These are phyloP conservation scores for Aphodius granarius DNA, from an alignment of 2,888 invertebrate genomes.

Conservation along the genomic window DNA sequence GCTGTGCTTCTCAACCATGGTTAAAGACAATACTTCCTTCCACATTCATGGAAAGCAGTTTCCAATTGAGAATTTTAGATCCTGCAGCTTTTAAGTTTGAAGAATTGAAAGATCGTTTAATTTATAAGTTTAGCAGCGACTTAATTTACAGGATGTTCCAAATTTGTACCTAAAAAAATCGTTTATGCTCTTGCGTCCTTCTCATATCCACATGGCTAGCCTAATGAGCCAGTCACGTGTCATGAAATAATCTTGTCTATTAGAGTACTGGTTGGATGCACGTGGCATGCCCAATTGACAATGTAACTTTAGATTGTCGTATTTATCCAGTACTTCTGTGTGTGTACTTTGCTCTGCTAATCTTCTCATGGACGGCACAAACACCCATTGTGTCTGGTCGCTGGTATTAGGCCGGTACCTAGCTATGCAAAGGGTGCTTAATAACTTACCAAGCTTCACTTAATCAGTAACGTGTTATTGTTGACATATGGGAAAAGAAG, in stretches of 20 bases:
- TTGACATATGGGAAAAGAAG: background rate
- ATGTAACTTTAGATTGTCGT: background rate
- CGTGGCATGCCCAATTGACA: slow-evolving; percentile 3
- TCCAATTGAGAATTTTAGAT: too few relatives aligned
- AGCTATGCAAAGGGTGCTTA: background rate
- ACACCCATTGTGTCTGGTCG: background rate
- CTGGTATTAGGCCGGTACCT: background rate
- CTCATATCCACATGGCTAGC: slow-evolving; percentile 40
- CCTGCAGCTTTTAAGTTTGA: too few relatives aligned
- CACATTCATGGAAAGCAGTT: too few relatives aligned
- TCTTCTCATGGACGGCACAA: background rate
- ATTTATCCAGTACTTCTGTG: background rate
- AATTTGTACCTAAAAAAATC: too few relatives aligned
- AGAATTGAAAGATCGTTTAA: too few relatives aligned
- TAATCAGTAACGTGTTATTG: background rate
- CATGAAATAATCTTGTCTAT: slow-evolving; percentile 39
- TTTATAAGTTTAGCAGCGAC: too few relatives aligned
- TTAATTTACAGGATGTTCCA: too few relatives aligned
- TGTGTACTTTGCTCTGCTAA: background rate
- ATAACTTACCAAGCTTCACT: background rate
- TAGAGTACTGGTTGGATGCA: background rate
- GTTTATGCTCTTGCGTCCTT: too few relatives aligned
- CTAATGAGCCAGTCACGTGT: slow-evolving; percentile 47
- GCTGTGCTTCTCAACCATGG: too few relatives aligned
- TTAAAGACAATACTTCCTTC: too few relatives aligned